Evolutionary conservation across 1,140 invertebrate genomes (phyloP), one percentile per base, ranked within the genome.

Genomic region (Tyrophagus putrescentiae): DNA sequence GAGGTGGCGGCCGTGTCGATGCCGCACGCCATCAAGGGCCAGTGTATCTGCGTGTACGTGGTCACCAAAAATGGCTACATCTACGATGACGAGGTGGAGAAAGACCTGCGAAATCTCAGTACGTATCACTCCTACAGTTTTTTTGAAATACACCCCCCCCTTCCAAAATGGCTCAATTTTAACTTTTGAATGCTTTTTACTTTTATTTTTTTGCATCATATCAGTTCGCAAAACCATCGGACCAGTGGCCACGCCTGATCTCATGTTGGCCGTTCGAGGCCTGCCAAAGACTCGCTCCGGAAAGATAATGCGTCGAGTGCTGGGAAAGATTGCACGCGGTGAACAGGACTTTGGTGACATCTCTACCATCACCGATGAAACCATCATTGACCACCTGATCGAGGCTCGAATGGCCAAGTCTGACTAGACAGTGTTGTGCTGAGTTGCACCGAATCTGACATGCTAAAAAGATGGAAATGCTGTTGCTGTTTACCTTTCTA

Each of bases 271-370:
- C 68, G 90, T 92, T 2, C 86, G 89, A 4, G 83, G 81, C 1
- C 74, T 98, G 54, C 94, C 94, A 0, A 98, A 98, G 74, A 98
- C 94, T 0, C 79, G 94, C 33, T 97, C 93, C 1, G 94, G 94
- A 3, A 98, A 98, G 75, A 97, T 98, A 41, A 97, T 98, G 89
- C 79, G 94, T 44, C 76, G 94, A 64, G 83, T 98, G 56, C 73
- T 98, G 32, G 77, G 91, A 48, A 96, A 97, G 76, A 84, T 98
- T n/a, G 93, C 94, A 0, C 74, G 84, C 0, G 85, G 85, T 33
- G 87, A 93, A 66, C 74, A 73, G 32, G 82, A 96, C 64, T 80
- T 98, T 48, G 94, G 94, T 4, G 93, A 98, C 71, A 83, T 82
- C 0, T 89, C 87, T 11, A 96, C 93, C 0, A 73, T 96, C 56